Base-by-base conservation (phyloP, 1,140 invertebrate genomes). In the Trachelipus rathkii region DNA sequence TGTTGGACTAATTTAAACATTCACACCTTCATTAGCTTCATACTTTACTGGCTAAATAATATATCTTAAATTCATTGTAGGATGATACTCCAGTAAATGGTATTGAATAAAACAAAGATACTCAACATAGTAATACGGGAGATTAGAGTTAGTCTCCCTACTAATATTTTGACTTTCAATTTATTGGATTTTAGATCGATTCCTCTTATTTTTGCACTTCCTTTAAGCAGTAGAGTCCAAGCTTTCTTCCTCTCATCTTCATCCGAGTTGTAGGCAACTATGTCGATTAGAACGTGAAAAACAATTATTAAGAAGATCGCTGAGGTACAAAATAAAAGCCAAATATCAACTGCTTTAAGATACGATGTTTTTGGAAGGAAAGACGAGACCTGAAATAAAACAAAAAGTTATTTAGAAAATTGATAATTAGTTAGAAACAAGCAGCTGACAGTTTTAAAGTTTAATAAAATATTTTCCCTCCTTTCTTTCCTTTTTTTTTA, bases 241-340 rank as follows among this genome's bases (percentile, higher is more conserved):
- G 33, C 69, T 23, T n/a, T 11, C 13, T 23, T 71, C 8, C 11
- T 11, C 5, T 23, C 43, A 43, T 71, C 43, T 15, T n/a, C 43
- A 43, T 23, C 10, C 6, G 10, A 5, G n/a, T 73, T 33, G 5
- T 46, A 24, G 1, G 67, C 53, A n/a, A 24, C 53, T 11, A 23
- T 44, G 53, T 75, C 73, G 11, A 78, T 74, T 50, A 78, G 13
- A 23, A 66, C 46, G 44, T 78, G 77, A 60, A 60, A 78, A 53
- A 78, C 45, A 53, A 77, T 77, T 74, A 74, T 69, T 33, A 77
- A 33, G 43, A 77, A 72, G 11, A 75, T 77, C 13, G 77, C 44
- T 0, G 53, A 33, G n/a, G 66, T 68, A 13, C 71, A 74, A 66
- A 77, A 77, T 6, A 77, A 44, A 15, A 77, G 71, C 70, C 72